Evolutionary conservation across 2,113 vertebrate species (phyloP), one percentile per base, ranked within the genome.

Genomic region (Rhinoderma darwinii): DNA sequence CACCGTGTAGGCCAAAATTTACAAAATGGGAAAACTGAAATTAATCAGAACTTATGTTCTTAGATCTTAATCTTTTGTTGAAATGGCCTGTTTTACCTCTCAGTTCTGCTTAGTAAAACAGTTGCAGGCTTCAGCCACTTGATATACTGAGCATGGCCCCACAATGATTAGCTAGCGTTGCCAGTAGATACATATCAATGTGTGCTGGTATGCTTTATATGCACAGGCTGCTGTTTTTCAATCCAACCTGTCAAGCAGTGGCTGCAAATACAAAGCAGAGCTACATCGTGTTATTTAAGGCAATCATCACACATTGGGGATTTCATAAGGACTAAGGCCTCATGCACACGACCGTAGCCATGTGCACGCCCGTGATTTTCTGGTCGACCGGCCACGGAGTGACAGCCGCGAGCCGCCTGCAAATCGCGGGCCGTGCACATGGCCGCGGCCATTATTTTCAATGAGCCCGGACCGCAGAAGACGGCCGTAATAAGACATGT

Each of bases 141-240:
- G 66, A 17, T 22, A 70, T 70, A 5, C 66, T 72, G 35, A 72
- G 37, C 37, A 14, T 72, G 68, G 41, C 68, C 68, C 68, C 10
- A 12, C 10, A 10, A 39, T 72, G 32, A 18, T 72, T 72, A 72
- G 32, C 18, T 9, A 18, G 37, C 32, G 4, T 37, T 72, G 68
- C 68, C 68, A 72, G 68, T 0, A 72, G 68, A 72, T 72, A 41
- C 68, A 72, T 72, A 41, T 37, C 66, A 72, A 72, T 41, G 68
- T 72, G 68, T 5, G 37, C 68, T 41, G 68, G 7, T 25, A 25
- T 72, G 68, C 68, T 41, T 72, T 72, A 72, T 72, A 25, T 41
- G 68, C 35, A 41, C 18, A 41, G 35, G 20, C 68, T 39, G 37
- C 68, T 72, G 68, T 22, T 70, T 70, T 70, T 70, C 66, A 70